Conservation (phyloP, 2,797 vertebrate species). For the Champsocephalus esox region DNA sequence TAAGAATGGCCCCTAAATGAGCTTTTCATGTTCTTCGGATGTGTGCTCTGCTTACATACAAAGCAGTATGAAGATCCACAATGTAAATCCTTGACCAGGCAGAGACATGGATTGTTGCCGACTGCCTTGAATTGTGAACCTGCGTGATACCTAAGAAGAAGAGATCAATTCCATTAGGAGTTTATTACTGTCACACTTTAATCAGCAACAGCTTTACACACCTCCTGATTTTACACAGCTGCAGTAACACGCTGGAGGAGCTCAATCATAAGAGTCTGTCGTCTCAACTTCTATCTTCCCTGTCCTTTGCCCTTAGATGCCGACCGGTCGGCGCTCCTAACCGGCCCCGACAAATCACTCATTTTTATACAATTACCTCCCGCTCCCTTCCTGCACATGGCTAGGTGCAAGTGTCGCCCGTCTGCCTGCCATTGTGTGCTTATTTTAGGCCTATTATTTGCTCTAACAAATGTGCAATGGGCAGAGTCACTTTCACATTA, state of each 20-base stretch:
- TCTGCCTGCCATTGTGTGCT: conserved; percentile 94
- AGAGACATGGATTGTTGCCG: not conserved
- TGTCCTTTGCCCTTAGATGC: conserved; percentile 56
- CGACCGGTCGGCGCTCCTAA: conserved; percentile 71
- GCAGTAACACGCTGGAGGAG: conserved; percentile 33
- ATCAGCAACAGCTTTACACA: conserved; percentile 14
- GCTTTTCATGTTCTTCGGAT: not conserved
- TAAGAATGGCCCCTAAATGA: not conserved
- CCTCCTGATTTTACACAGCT: conserved; percentile 15
- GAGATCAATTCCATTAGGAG: conserved; percentile 9
- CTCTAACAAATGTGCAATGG: conserved; percentile 85
- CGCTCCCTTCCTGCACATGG: conserved; percentile 87
- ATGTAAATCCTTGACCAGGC: conserved; percentile 6
- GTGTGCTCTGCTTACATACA: not conserved
- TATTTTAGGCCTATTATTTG: conserved; percentile 95
- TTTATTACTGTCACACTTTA: conserved; percentile 11
- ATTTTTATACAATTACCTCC: conserved; percentile 87
- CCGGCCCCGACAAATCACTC: conserved; percentile 85
- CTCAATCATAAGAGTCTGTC: conserved; percentile 28
- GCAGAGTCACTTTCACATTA: conserved; percentile 91
- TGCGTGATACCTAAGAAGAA: conserved; percentile 8
- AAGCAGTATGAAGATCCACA: conserved; percentile 1
- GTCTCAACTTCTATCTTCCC: conserved; percentile 30
- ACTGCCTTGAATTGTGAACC: conserved; percentile 13
- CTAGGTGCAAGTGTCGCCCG: conserved; percentile 83